Conservation (phyloP, 2,888 invertebrate species). For the Macropis europaea region DNA sequence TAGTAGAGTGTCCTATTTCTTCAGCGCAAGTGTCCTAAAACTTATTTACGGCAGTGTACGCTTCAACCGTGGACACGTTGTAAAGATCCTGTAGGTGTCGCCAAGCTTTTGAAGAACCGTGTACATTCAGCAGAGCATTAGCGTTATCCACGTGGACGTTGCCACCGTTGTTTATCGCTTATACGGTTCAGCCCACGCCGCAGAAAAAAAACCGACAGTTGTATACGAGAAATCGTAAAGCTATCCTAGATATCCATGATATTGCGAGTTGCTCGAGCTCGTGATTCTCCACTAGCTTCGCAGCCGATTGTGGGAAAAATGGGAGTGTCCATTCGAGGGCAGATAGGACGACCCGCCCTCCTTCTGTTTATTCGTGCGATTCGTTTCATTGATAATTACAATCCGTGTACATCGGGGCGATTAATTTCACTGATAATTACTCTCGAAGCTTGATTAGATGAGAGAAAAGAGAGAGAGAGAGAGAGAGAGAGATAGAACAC, state of each 20-base stretch:
- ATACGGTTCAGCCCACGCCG: conserved; percentile 42
- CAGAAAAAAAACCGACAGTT: conserved; percentile 33
- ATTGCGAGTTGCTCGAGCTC: conserved; percentile 6
- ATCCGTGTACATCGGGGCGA: too few species aligned
- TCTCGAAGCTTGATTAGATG: too few species aligned
- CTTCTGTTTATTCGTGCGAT: conserved; percentile 51
- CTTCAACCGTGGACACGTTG: too few species aligned
- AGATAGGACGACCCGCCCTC: conserved; percentile 37
- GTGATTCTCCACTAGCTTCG: conserved; percentile 24
- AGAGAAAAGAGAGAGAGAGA: too few species aligned
- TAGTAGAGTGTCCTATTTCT: too few species aligned
- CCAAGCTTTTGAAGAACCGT: too few species aligned
- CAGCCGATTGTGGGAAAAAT: conserved; percentile 49
- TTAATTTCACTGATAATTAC: too few species aligned
- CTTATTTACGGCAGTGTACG: too few species aligned
- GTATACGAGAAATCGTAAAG: conserved; percentile 43
- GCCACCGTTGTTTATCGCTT: conserved; percentile 61
- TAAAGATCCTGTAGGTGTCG: too few species aligned
- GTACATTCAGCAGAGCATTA: conserved; percentile 56
- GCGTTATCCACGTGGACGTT: conserved; percentile 22
- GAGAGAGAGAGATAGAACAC: too few species aligned
- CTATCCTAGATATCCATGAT: conserved; percentile 42
- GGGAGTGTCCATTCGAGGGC: conserved; percentile 44
- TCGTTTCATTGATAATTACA: conserved; percentile 55
- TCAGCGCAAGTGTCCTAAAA: too few species aligned